Evolutionary conservation across 2,797 vertebrate species (phyloP), one percentile per base, ranked within the genome.

Genomic region (Adelosebastes latens): DNA sequence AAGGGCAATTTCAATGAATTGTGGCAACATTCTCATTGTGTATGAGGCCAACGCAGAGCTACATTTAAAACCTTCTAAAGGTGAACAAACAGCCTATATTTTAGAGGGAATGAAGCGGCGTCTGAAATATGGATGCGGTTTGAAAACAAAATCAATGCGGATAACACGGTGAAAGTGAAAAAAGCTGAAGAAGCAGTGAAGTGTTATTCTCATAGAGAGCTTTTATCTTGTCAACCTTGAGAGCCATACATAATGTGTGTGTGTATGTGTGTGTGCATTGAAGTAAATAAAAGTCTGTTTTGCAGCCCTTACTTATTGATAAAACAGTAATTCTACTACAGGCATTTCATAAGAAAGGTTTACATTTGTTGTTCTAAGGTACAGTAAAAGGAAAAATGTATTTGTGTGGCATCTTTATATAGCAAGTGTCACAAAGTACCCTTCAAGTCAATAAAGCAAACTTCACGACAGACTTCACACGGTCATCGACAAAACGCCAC

Each of bases 161-260:
- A 78, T 75, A 82, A 83, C 49, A 14, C 0, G 0, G 25, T 20
- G 39, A 77, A 78, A 49, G 53, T 12, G 32, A 29, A 78, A 75
- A 79, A 66, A 53, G 59, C 36, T 72, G 24, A 42, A 70, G 67
- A 34, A 69, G 39, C 66, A 56, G 56, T 27, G 36, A 62, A 49
- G 52, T 82, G 42, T 72, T 86, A 49, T 81, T 87, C 55, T 79
- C 60, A 46, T 34, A n/a, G 59, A 61, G 72, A 61, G 73, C 65
- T 72, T 82, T 89, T 32, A 75, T 84, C 49, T 78, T 78, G 82
- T 83, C 79, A 79, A 60, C 77, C 60, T 75, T 77, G 66, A 77
- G 39, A 72, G 22, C 10, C 63, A 61, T 13, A 61, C 6, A 71
- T 20, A 27, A 31, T 81, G 22, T 39, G 18, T 13, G 6, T 20